Evolutionary conservation across 2,113 vertebrate genomes (phyloP).

Genomic region (Dendrocopos noguchii): DNA sequence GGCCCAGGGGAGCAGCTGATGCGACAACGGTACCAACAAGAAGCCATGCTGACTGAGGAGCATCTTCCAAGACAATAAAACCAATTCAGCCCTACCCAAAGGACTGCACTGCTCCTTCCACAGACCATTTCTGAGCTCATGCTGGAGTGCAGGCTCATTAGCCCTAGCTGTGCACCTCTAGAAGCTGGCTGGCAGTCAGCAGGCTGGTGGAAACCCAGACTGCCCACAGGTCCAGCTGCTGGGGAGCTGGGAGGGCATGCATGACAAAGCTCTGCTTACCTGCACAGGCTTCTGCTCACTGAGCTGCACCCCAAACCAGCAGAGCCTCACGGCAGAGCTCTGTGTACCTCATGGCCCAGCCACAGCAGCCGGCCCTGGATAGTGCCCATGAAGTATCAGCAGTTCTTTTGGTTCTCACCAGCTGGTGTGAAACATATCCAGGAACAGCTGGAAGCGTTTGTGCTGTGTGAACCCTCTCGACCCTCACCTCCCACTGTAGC

Average conservation of each 20-base stretch:
- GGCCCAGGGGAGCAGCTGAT: neutral
- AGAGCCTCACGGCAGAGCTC: accelerated
- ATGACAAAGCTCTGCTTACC: neutral
- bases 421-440: neutral
- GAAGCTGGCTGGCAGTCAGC: neutral
- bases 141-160: neutral
- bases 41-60: neutral
- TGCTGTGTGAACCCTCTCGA: neutral
- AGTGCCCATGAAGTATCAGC: neutral
- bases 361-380: neutral
- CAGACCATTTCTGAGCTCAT: neutral
- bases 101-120: neutral
- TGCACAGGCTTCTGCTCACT: neutral
- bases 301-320: accelerated
- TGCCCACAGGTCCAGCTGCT: neutral
- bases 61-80: neutral
- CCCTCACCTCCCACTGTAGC: neutral
- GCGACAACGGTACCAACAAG: accelerated
- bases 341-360: accelerated
- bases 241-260: no score
- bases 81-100: neutral
- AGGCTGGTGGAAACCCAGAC: neutral
- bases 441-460: accelerated
- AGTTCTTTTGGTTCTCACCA: neutral
- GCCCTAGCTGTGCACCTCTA: neutral